Percentiles rank a stretch among this genome's conserved stretches.
phyloP scores from a whole-genome alignment of 2,797 vertebrate species.

The Gymnothorax javanicus region DNA sequence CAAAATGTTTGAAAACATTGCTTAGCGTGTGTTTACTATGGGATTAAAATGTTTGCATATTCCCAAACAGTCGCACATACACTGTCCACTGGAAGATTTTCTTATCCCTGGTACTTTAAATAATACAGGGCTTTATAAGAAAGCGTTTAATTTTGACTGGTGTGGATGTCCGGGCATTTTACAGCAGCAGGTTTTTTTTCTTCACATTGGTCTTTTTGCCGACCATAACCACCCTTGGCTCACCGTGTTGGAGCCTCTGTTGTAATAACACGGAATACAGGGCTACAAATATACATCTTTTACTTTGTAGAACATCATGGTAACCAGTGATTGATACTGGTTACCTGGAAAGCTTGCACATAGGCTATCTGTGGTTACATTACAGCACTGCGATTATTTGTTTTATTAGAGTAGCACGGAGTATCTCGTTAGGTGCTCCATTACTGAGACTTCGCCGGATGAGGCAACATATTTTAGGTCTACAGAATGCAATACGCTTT shows the following conservation, averaged over 20 bases:
- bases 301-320: neutral
- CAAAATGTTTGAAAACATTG: neutral
- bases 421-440: neutral
- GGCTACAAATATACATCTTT: slow-evolving; percentile 12
- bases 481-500: neutral
- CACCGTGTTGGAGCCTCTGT: neutral
- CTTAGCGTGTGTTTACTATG: neutral
- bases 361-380: neutral
- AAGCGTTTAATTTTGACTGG: neutral
- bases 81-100: neutral
- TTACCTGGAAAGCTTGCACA: neutral
- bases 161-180: neutral
- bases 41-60: neutral
- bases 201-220: neutral
- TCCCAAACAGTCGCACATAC: neutral
- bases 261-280: neutral
- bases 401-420: neutral
- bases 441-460: neutral
- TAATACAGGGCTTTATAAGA: neutral
- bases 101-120: neutral
- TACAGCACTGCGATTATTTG: neutral
- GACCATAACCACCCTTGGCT: neutral
- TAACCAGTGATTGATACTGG: neutral
- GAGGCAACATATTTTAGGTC: neutral
- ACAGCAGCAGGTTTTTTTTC: neutral